Base-by-base conservation (phyloP, 2,888 invertebrate species). In the Andrena minutula region DNA sequence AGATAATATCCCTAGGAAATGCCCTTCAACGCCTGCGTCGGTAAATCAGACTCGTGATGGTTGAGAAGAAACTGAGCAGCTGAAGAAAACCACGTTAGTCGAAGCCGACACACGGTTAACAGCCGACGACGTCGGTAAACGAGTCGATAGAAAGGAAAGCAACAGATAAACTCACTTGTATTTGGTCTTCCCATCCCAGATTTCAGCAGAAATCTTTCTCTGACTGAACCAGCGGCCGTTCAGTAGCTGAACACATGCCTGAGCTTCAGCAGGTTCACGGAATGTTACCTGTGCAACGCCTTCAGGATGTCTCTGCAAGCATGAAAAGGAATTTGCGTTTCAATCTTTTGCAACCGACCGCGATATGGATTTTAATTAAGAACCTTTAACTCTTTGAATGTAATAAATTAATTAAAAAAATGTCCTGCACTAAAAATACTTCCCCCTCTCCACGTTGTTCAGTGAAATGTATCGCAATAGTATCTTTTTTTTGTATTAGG, bases 121-220 rank as follows among this genome's bases (percentile, higher is more conserved):
- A 35, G 61, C 71, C 79, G 66, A 49, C 47, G 7, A 16, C 10
- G 68, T 47, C 20, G 51, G 60, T 66, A 78, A 51, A 61, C n/a
- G 12, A 2, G 65, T 23, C 58, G 56, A 56, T 35, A 72, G 12
- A 63, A 47, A 63, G 32, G 49, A 16, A 63, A 51, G 35, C 64
- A 61, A 71, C 28, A 49, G 75, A 16, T 73, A 81, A 85, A 91
- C 94, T 93, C 86, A 95, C 96, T 96, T 97, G 94, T 97, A 99
- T 94, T 98, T 99, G 0, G 98, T 98, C 93, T 97, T 97, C 23
- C 99, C 99, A 94, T 99, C 99, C 98, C 98, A 99, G 84, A 97
- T 96, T 92, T 97, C 97, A 3, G 99, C 99, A 3, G 95, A 96
- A 35, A 99, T 95, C 93, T 97, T 96, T 53, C 98, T 95, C 92